Evolutionary conservation across 1,140 invertebrate species (phyloP).

Genomic region (Semibalanus balanoides): DNA sequence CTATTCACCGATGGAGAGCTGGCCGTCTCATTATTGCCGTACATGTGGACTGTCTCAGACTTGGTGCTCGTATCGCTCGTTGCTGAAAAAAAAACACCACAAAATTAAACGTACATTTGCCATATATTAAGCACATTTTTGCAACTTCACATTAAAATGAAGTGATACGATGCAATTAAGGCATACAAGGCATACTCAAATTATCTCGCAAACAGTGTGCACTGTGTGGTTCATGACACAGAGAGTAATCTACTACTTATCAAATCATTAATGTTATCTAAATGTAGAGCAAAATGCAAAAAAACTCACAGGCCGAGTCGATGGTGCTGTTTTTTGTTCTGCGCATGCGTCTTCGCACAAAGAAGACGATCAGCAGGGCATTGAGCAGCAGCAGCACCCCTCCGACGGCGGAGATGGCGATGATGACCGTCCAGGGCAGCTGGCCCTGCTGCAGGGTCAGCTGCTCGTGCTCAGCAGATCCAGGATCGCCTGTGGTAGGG

Average conservation of each 20-base stretch:
- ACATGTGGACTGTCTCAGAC: conserved; percentile 40
- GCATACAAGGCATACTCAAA: too few species aligned
- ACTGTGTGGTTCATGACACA: too few species aligned
- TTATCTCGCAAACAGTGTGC: too few species aligned
- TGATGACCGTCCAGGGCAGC: conserved; percentile 58
- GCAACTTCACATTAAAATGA: too few species aligned
- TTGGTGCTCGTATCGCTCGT: neutral
- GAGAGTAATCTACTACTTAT: too few species aligned
- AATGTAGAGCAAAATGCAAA: too few species aligned
- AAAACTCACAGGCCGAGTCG: too few species aligned
- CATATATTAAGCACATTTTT: too few species aligned
- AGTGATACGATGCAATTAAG: too few species aligned
- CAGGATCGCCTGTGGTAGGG: neutral
- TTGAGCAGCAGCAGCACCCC: conserved; percentile 63
- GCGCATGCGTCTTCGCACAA: conserved; percentile 39
- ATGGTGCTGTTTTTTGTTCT: too few species aligned
- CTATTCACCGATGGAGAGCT: conserved; percentile 87
- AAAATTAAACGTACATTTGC: too few species aligned
- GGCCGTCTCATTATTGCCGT: conserved; percentile 64
- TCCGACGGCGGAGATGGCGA: conserved; percentile 62
- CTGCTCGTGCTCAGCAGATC: neutral
- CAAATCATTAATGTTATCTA: too few species aligned
- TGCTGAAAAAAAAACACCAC: neutral
- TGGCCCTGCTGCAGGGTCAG: conserved; percentile 30
- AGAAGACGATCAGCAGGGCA: conserved; percentile 64